Percentiles rank a stretch among this genome's conserved stretches.
Evolutionary conservation across 2,888 invertebrate genomes (phyloP).

Genomic region (Nowickia ferox): DNA sequence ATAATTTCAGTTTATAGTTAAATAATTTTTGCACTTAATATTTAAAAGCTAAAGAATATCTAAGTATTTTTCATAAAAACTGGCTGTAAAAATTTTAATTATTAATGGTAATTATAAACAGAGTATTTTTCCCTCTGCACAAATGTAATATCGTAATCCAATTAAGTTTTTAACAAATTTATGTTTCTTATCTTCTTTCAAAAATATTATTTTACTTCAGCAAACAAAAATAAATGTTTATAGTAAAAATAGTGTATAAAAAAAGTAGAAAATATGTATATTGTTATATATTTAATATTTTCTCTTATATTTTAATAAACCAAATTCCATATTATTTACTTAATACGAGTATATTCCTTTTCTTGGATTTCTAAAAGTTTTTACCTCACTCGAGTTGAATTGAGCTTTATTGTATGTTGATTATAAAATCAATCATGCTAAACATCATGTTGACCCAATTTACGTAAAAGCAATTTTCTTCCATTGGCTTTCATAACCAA

Average conservation of each 20-base stretch:
- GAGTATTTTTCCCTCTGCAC: no score
- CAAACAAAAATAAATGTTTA: no score
- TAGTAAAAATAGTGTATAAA: not conserved
- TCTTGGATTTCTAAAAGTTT: slow-evolving; percentile 7
- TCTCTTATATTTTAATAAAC: not conserved
- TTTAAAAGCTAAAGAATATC: no score
- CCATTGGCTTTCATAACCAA: slow-evolving; percentile 62
- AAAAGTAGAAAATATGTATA: not conserved
- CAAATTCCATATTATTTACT: slow-evolving; percentile 4
- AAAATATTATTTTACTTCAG: no score
- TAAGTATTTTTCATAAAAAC: no score
- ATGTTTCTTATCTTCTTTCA: no score
- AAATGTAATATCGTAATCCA: no score
- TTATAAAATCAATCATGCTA: slow-evolving; percentile 65
- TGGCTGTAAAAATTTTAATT: no score
- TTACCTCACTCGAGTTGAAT: slow-evolving; percentile 24
- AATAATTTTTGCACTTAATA: no score
- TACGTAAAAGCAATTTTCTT: slow-evolving; percentile 55
- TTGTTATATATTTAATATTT: slow-evolving; percentile 7
- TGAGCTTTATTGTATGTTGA: slow-evolving; percentile 41
- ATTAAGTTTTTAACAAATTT: no score
- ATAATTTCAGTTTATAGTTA: no score
- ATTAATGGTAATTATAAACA: no score
- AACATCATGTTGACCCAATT: slow-evolving; percentile 67
- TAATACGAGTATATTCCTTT: slow-evolving; percentile 13